Evolutionary conservation across 2,888 invertebrate genomes (phyloP).

Genomic region (Timema podura): DNA sequence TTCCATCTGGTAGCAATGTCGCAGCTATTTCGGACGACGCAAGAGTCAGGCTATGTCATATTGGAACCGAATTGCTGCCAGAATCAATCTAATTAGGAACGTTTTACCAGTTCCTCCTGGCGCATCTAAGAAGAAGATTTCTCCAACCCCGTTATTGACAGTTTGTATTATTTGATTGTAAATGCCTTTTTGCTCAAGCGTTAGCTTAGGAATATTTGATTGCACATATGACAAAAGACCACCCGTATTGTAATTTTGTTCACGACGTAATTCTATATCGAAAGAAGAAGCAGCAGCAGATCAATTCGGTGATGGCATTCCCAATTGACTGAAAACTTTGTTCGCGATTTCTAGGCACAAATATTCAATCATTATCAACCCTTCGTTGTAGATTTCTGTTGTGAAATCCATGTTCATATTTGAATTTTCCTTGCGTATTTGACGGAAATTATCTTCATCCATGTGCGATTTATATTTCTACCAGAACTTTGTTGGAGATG

Average conservation of each 20-base stretch:
- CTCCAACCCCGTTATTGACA: constrained; percentile 21
- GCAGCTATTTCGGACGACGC: constrained; percentile 22
- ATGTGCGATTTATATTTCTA: constrained; percentile 21
- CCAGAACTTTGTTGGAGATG: constrained; percentile 34
- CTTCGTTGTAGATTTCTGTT: constrained; percentile 22
- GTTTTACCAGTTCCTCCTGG: constrained; percentile 19
- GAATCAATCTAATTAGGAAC: constrained; percentile 20
- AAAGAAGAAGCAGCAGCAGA: constrained; percentile 18
- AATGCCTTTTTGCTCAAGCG: constrained; percentile 32
- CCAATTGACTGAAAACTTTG: constrained; percentile 17
- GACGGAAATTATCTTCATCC: background rate
- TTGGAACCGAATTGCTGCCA: constrained; percentile 14
- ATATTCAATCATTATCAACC: constrained; percentile 24
- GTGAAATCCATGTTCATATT: constrained; percentile 21
- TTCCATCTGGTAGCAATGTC: background rate
- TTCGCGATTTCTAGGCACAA: constrained; percentile 20
- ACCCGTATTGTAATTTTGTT: constrained; percentile 35
- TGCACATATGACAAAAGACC: constrained; percentile 34
- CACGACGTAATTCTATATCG: constrained; percentile 34
- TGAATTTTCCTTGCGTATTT: constrained; percentile 34
- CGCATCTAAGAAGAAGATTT: constrained; percentile 23
- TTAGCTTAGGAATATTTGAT: constrained; percentile 35
- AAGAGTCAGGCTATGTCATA: constrained; percentile 3
- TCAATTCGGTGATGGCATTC: constrained; percentile 21
- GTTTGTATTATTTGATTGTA: constrained; percentile 25